Percentiles rank a stretch among this genome's conserved stretches.
phyloP scores from a whole-genome alignment of 2,797 vertebrate genomes.

The Margarornis squamiger region DNA sequence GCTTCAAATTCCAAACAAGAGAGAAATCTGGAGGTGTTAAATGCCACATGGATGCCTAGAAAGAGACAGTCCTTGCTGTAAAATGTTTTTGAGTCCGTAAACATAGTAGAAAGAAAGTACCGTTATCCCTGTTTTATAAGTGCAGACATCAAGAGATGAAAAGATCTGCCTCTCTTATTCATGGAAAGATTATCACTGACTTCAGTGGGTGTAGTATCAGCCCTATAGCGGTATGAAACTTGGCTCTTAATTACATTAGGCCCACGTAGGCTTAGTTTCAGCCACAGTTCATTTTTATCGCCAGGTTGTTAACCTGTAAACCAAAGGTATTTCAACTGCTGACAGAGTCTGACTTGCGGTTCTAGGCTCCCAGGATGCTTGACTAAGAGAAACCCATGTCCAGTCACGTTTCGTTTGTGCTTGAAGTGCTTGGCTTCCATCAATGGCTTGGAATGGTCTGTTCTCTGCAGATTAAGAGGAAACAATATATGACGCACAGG shows the following conservation, averaged over 20 bases:
- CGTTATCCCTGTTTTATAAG: constrained; percentile 43
- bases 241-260: constrained; percentile 47
- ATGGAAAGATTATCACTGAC: constrained; percentile 53
- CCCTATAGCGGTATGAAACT: constrained; percentile 68
- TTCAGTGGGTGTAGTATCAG: constrained; percentile 70
- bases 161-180: constrained; percentile 45
- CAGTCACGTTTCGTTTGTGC: constrained; percentile 48
- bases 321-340: constrained; percentile 46
- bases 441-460: constrained; percentile 31
- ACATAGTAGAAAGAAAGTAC: constrained; percentile 2
- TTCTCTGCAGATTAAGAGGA: constrained; percentile 60
- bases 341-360: constrained; percentile 41
- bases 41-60: not conserved
- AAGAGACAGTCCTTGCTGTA: not conserved
- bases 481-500: constrained; percentile 33
- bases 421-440: constrained; percentile 38
- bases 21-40: not conserved
- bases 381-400: constrained; percentile 65
- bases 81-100: not conserved
- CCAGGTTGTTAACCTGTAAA: constrained; percentile 49
- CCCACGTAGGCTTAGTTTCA: constrained; percentile 54
- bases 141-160: not conserved
- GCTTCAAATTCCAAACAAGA: not conserved
- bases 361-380: constrained; percentile 47
- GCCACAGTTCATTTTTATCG: constrained; percentile 55